Conservation (phyloP, 2,797 vertebrate genomes). For the Amblyopsis hoosieri region DNA sequence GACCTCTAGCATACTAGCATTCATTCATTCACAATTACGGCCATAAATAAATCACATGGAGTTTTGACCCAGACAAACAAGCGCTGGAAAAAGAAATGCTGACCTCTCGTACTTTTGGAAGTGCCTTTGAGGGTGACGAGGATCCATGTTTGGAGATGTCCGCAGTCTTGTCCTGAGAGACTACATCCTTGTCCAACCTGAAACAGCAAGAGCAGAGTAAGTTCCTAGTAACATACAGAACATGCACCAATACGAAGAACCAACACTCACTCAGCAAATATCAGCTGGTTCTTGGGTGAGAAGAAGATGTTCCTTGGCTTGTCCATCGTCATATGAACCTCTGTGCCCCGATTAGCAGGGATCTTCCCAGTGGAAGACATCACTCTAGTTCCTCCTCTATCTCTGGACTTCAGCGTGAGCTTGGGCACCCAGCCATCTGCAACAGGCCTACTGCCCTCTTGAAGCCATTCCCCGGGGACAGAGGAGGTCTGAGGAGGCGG, state of each 20-base stretch:
- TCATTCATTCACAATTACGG: conserved; percentile 23
- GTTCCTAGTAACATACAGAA: neutral
- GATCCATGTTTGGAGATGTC: conserved; percentile 54
- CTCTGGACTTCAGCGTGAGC: conserved; percentile 77
- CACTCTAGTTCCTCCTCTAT: conserved; percentile 65
- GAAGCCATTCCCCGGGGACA: conserved; percentile 70
- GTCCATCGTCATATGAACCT: conserved; percentile 68
- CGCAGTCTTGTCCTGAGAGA: conserved; percentile 65
- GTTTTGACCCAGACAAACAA: neutral
- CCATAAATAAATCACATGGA: conserved; percentile 23
- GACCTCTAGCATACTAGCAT: conserved; percentile 2
- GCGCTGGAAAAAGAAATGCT: conserved; percentile 9
- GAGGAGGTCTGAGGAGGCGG: conserved; percentile 63
- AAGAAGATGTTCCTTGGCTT: conserved; percentile 84
- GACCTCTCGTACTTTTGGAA: conserved; percentile 70
- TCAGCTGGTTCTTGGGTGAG: conserved; percentile 83
- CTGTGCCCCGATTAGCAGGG: conserved; percentile 57
- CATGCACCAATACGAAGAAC: neutral
- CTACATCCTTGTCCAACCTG: conserved; percentile 78
- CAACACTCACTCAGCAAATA: conserved; percentile 83
- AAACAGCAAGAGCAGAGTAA: conserved; percentile 31
- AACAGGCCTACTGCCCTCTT: conserved; percentile 31
- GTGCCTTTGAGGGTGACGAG: conserved; percentile 44
- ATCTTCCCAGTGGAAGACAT: conserved; percentile 64
- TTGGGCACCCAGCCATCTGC: conserved; percentile 79